A percentile compares a stretch with the other conserved stretches of the same genome.
phyloP scores from a whole-genome alignment of 2,113 vertebrate species.

The Sceloporus tristichus region DNA sequence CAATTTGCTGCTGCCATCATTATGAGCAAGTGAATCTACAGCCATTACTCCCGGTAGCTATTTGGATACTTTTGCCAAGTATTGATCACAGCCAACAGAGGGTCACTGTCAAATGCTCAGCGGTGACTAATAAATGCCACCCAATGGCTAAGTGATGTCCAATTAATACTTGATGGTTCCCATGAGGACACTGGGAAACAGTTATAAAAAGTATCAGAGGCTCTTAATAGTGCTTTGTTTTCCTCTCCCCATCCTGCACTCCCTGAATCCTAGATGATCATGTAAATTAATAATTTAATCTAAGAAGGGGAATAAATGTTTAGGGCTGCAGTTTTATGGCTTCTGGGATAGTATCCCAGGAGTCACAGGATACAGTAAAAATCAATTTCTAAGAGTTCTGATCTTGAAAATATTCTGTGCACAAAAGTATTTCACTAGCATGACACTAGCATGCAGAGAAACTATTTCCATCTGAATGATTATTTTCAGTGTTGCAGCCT shows the following conservation, averaged over 20 bases:
- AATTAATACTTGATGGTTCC: constrained; percentile 49
- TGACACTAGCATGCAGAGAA: not conserved
- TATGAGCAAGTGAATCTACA: not conserved
- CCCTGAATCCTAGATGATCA: not conserved
- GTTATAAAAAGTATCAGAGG: constrained; percentile 49
- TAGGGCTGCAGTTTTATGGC: not conserved
- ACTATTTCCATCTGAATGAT: not conserved
- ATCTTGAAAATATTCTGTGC: not conserved
- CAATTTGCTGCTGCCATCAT: not conserved
- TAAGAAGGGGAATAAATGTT: constrained; percentile 5
- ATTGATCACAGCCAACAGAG: constrained; percentile 44
- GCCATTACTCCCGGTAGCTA: not conserved
- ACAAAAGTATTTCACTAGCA: not conserved
- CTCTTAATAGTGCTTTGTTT: constrained; percentile 22
- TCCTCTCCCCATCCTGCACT: constrained; percentile 23
- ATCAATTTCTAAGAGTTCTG: not conserved
- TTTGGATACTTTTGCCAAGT: constrained; percentile 21
- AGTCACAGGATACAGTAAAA: not conserved
- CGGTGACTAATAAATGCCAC: constrained; percentile 65
- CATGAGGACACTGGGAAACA: constrained; percentile 58
- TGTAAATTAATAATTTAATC: constrained; percentile 39
- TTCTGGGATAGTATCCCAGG: not conserved
- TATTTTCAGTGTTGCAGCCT: not conserved
- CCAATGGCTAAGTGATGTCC: constrained; percentile 51
- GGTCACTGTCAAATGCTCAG: constrained; percentile 46